These are phyloP conservation scores for Merops nubicus DNA, from an alignment of 2,113 vertebrate species.

Conservation along the genomic window DNA sequence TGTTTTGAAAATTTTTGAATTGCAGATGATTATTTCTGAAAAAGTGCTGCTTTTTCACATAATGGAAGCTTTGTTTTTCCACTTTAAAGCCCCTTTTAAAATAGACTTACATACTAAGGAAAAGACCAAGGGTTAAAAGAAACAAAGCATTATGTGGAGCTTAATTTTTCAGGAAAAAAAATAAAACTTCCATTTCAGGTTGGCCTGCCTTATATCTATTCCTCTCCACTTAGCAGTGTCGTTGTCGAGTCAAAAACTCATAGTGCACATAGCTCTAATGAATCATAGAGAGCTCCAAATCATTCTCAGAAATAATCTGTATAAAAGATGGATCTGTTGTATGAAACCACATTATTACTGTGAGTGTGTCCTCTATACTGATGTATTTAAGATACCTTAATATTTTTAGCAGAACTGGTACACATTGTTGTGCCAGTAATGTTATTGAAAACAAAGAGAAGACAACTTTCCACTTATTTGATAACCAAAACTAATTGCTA, in stretches of 20 bases:
- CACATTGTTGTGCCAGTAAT: background rate
- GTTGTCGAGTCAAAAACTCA: background rate
- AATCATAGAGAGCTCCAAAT: background rate
- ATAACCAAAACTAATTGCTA: background rate
- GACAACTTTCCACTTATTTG: background rate
- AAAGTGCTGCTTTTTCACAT: background rate
- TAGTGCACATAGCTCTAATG: background rate
- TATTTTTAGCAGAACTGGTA: background rate
- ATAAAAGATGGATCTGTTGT: background rate
- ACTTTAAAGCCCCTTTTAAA: background rate
- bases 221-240: background rate
- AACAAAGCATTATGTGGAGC: background rate
- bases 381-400: background rate
- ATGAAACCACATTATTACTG: background rate
- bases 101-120: background rate
- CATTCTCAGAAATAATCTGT: background rate
- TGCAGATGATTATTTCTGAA: background rate
- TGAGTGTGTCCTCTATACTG: background rate
- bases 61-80: background rate
- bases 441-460: conserved; percentile 2
- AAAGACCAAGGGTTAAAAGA: background rate
- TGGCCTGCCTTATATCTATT: background rate
- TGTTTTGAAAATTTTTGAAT: background rate
- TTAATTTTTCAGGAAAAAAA: background rate
- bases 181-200: background rate